Conservation (phyloP, 2,797 vertebrate genomes). For the Gephyroberyx darwinii region DNA sequence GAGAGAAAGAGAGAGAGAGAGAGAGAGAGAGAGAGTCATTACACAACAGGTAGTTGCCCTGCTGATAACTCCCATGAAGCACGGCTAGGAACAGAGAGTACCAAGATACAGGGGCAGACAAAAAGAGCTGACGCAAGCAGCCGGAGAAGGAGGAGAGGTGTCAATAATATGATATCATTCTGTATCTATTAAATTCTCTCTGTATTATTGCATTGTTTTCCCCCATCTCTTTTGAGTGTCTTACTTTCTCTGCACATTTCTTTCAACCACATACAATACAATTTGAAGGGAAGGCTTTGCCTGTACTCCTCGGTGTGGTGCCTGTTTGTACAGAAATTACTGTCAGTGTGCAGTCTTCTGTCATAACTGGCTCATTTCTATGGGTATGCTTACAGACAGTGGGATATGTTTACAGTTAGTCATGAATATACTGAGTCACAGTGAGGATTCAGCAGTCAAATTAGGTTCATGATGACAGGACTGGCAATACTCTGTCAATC, state of each 20-base stretch:
- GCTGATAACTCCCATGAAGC: too few species aligned
- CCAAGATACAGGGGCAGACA: too few species aligned
- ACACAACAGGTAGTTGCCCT: neutral
- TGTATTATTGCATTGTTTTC: neutral
- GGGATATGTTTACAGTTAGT: conserved; percentile 37
- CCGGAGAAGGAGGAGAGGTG: neutral
- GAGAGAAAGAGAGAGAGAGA: too few species aligned
- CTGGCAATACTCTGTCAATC: conserved; percentile 30
- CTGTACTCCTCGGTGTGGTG: too few species aligned
- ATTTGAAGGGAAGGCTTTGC: too few species aligned
- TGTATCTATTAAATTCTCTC: too few species aligned
- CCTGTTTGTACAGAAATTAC: neutral
- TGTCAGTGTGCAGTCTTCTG: neutral
- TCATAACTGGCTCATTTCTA: conserved; percentile 32
- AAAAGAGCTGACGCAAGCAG: too few species aligned
- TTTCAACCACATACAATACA: neutral
- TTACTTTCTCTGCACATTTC: neutral
- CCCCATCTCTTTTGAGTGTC: neutral
- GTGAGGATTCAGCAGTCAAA: conserved; percentile 41
- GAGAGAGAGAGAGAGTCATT: neutral
- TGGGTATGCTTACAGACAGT: conserved; percentile 34
- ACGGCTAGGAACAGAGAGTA: too few species aligned
- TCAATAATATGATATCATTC: neutral
- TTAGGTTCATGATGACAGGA: conserved; percentile 45
- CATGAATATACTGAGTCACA: conserved; percentile 46